Evolutionary conservation across 2,113 vertebrate genomes (phyloP).

Genomic region (Pygathrix nemaeus): DNA sequence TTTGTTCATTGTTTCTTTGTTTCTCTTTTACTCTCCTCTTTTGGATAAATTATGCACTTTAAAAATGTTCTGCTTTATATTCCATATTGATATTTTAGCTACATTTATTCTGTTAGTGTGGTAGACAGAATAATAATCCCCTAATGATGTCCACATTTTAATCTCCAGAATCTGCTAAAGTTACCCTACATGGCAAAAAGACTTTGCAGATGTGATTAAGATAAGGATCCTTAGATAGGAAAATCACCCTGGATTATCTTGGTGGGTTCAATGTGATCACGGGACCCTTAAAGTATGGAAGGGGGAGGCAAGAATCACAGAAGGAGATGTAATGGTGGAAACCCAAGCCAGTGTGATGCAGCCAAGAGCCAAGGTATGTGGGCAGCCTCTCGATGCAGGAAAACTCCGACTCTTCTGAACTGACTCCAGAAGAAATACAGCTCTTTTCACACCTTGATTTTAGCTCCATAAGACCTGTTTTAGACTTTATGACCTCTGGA

Average conservation of each 20-base stretch:
- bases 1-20: neutral
- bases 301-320: neutral
- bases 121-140: neutral
- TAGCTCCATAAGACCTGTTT: neutral
- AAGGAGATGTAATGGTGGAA: neutral
- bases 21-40: neutral
- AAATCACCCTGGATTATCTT: neutral
- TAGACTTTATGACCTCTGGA: neutral
- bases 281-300: neutral
- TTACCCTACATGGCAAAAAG: neutral
- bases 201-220: neutral
- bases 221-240: neutral
- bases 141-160: too few relatives aligned
- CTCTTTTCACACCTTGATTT: neutral
- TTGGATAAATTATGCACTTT: neutral
- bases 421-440: neutral
- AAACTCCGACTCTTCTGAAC: neutral
- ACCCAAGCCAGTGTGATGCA: accelerated
- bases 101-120: neutral
- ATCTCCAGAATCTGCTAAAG: neutral
- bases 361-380: accelerated
- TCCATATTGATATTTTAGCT: neutral
- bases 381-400: neutral
- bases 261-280: neutral
- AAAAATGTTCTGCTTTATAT: neutral